These are phyloP conservation scores for Charaxes varanes DNA, from an alignment of 1,140 invertebrate genomes.

Conservation along the genomic window DNA sequence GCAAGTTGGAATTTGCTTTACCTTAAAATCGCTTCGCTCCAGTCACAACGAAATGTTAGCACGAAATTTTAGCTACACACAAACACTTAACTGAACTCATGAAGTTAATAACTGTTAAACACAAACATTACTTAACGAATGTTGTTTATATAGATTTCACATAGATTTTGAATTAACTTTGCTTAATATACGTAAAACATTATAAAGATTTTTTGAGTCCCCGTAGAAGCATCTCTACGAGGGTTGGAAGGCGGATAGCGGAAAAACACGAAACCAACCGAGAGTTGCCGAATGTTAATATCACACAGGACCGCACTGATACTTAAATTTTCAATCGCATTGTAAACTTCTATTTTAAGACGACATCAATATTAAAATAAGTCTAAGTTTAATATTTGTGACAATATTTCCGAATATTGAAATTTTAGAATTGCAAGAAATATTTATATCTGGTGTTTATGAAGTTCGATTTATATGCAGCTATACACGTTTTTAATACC, in stretches of 20 bases:
- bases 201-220: conserved; percentile 61
- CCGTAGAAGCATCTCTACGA: conserved; percentile 54
- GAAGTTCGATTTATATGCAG: too few relatives aligned
- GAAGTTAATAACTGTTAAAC: conserved; percentile 12
- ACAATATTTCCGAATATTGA: too few relatives aligned
- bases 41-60: conserved; percentile 18
- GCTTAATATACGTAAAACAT: conserved; percentile 33
- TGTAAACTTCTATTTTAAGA: conserved; percentile 6
- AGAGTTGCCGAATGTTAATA: conserved; percentile 56
- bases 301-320: conserved; percentile 38
- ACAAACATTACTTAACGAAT: conserved; percentile 15
- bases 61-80: conserved; percentile 53
- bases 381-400: too few relatives aligned
- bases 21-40: too few relatives aligned
- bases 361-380: too few relatives aligned
- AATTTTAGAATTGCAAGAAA: too few relatives aligned
- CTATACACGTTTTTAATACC: too few relatives aligned
- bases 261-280: conserved; percentile 55
- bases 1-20: conserved; percentile 14
- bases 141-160: conserved; percentile 31
- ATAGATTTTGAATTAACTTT: conserved; percentile 30
- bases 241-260: conserved; percentile 59
- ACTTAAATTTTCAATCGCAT: conserved; percentile 23
- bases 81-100: conserved; percentile 27
- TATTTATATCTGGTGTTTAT: too few relatives aligned